Evolutionary conservation across 2,888 invertebrate genomes (phyloP).

Genomic region (Dasypolia templi): DNA sequence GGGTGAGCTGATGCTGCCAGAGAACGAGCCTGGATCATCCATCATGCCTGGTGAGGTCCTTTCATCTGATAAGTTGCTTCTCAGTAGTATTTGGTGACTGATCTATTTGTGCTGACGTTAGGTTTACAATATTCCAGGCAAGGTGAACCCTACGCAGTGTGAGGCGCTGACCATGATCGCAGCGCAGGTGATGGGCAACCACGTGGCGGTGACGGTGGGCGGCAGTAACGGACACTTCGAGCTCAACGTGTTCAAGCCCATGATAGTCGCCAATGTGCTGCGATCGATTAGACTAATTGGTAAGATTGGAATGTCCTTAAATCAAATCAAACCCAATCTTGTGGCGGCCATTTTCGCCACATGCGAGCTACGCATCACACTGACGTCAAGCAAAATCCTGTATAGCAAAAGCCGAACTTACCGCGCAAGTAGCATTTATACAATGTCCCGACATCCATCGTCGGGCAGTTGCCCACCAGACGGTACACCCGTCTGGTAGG

Average conservation of each 20-base stretch:
- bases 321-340: no score
- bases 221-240: conserved; percentile 99
- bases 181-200: conserved; percentile 99
- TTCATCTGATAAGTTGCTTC: background rate
- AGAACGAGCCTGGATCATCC: conserved; percentile 99
- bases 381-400: no score
- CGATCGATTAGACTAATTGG: conserved; percentile 96
- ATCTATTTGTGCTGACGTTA: background rate
- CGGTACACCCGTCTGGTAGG: no score
- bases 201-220: conserved; percentile 97
- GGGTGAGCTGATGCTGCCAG: conserved; percentile 97
- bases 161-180: conserved; percentile 99
- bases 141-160: conserved; percentile 99
- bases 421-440: no score
- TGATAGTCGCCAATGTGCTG: conserved; percentile 98
- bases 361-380: no score
- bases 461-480: no score
- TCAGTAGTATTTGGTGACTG: background rate
- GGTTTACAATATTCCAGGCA: conserved; percentile 90
- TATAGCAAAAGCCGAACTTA: no score
- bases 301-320: conserved; percentile 65
- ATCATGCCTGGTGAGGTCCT: conserved; percentile 97
- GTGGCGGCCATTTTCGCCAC: no score
- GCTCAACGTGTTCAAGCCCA: conserved; percentile 99
- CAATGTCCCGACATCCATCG: no score